Evolutionary conservation across 2,113 vertebrate genomes (phyloP).

Genomic region (Chrysochloris asiatica): DNA sequence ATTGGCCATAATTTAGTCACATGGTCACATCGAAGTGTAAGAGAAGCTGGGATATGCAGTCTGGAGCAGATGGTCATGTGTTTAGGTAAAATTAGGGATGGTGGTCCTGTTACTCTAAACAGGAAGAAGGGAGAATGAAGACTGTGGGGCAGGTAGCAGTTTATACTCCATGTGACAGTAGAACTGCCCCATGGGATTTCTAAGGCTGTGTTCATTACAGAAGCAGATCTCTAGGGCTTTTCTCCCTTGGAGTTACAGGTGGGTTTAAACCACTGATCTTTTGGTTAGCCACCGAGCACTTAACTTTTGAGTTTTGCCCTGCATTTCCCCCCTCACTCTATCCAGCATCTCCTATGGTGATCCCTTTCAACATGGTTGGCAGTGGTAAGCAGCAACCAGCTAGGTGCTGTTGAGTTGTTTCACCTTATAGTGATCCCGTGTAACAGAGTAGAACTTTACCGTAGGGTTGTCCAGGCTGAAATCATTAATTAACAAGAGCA

Average conservation of each 20-base stretch:
- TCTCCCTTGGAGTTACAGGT: not conserved
- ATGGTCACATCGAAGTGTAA: not conserved
- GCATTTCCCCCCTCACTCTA: too few species aligned
- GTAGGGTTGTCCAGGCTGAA: not conserved
- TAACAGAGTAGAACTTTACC: not conserved
- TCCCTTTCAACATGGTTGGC: too few species aligned
- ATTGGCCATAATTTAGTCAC: not conserved
- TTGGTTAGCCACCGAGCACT: not conserved
- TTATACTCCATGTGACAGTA: not conserved
- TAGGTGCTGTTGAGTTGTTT: not conserved
- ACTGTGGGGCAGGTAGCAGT: not conserved
- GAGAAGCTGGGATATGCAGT: conserved; percentile 65
- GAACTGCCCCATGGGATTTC: too few species aligned
- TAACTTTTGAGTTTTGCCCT: not conserved
- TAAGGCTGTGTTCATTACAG: too few species aligned
- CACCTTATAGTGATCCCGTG: not conserved
- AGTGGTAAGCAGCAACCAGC: too few species aligned
- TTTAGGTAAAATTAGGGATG: not conserved
- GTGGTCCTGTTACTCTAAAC: not conserved
- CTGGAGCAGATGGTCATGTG: not conserved
- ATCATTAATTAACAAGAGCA: not conserved
- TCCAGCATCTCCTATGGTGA: too few species aligned
- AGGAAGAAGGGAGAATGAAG: not conserved
- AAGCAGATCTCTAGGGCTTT: not conserved
- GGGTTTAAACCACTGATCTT: not conserved